Evolutionary conservation across 2,797 vertebrate species (phyloP).

Genomic region (Sebastes paucispinis): DNA sequence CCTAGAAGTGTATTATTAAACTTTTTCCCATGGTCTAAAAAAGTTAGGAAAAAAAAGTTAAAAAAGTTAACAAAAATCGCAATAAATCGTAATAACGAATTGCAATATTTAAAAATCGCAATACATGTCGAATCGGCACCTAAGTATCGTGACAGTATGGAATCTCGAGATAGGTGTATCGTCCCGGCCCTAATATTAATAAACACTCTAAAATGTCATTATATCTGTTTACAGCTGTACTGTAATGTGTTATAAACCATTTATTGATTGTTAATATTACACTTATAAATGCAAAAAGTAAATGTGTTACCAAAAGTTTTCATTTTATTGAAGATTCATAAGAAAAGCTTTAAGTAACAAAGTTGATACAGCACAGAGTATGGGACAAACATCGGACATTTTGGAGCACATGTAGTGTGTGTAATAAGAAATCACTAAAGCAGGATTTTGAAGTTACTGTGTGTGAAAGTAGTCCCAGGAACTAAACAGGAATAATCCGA

Average conservation of each 20-base stretch:
- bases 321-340: background rate
- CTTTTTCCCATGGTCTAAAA: too few species aligned
- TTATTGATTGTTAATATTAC: background rate
- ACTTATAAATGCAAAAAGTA: background rate
- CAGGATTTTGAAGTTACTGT: background rate
- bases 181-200: background rate
- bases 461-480: background rate
- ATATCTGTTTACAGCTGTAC: background rate
- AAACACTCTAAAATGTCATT: background rate
- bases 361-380: background rate
- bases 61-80: too few species aligned
- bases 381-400: background rate
- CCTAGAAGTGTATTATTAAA: too few species aligned
- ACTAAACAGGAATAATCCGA: background rate
- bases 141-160: fast-evolving
- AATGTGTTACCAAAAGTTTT: background rate
- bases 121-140: fast-evolving
- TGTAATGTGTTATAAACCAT: background rate
- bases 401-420: background rate
- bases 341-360: background rate
- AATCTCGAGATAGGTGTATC: fast-evolving
- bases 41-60: too few species aligned
- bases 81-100: too few species aligned
- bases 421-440: background rate
- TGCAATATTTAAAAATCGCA: too few species aligned